A percentile compares a stretch with the other conserved stretches of the same genome.
Evolutionary conservation across 2,888 invertebrate species (phyloP).

Genomic region (Cantharis rustica): DNA sequence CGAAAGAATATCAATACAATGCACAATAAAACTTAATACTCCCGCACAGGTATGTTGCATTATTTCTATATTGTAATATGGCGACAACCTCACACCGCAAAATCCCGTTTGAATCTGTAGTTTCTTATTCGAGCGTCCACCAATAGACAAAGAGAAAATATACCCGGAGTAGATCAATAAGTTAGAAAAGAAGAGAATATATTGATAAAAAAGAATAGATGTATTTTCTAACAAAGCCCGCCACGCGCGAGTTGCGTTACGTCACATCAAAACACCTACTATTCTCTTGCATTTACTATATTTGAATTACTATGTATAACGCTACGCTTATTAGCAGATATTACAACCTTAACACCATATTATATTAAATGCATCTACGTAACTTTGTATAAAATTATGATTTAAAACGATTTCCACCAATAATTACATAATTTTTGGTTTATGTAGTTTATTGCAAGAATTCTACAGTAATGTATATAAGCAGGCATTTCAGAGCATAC

Average conservation of each 20-base stretch:
- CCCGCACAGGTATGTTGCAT: constrained; percentile 5
- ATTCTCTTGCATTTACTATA: constrained; percentile 5
- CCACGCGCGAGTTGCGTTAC: constrained; percentile 25
- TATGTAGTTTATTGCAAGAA: too few relatives aligned
- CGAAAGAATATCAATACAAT: not conserved
- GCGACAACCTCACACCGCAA: constrained; percentile 34
- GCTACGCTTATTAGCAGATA: not conserved
- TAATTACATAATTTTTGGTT: too few relatives aligned
- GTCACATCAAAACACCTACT: constrained; percentile 26
- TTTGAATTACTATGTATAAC: not conserved
- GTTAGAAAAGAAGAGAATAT: constrained; percentile 7
- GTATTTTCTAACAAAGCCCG: constrained; percentile 27
- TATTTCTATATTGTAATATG: constrained; percentile 31
- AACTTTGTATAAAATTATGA: not conserved
- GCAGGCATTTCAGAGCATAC: too few relatives aligned
- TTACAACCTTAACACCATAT: not conserved
- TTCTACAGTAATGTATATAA: too few relatives aligned
- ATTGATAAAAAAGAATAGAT: constrained; percentile 3
- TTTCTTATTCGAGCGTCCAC: constrained; percentile 15
- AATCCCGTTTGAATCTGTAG: constrained; percentile 37
- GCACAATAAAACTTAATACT: constrained; percentile 10
- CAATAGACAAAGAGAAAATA: constrained; percentile 11
- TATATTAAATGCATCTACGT: not conserved
- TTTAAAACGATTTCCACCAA: too few relatives aligned
- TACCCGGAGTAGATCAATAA: constrained; percentile 24